Percentiles rank a stretch among this genome's conserved stretches.
Evolutionary conservation across 2,797 vertebrate species (phyloP).

Genomic region (Falco berigora): DNA sequence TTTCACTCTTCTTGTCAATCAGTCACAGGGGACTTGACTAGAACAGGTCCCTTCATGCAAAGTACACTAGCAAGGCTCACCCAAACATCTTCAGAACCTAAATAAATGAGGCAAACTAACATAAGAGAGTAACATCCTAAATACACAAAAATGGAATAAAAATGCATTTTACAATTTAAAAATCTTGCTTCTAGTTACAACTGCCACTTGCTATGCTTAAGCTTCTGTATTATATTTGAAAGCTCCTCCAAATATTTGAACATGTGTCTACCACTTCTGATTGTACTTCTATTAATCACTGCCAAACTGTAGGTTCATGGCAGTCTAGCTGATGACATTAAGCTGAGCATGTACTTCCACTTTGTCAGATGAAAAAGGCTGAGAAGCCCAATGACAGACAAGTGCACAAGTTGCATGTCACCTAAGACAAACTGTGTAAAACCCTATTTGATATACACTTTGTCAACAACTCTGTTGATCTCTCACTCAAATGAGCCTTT

Average conservation of each 20-base stretch:
- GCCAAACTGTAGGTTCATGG: background rate
- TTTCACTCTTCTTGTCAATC: background rate
- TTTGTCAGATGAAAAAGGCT: background rate
- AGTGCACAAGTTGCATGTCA: background rate
- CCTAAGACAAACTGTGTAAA: background rate
- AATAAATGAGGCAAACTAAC: background rate
- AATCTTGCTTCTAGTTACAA: background rate
- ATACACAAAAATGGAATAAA: background rate
- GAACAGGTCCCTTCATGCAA: background rate
- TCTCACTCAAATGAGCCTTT: background rate
- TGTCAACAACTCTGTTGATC: background rate
- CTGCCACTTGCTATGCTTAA: background rate
- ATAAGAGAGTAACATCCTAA: background rate
- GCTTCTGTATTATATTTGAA: background rate
- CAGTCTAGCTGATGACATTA: rapidly evolving
- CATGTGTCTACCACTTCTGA: background rate
- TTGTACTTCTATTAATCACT: background rate
- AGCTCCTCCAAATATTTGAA: background rate
- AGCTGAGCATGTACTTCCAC: background rate
- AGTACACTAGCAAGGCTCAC: background rate
- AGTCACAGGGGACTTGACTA: background rate
- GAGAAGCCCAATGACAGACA: background rate
- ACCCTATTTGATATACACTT: background rate
- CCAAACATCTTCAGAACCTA: background rate
- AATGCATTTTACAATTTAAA: background rate